Conservation (phyloP, 2,797 vertebrate species). For the Anniella stebbinsi region DNA sequence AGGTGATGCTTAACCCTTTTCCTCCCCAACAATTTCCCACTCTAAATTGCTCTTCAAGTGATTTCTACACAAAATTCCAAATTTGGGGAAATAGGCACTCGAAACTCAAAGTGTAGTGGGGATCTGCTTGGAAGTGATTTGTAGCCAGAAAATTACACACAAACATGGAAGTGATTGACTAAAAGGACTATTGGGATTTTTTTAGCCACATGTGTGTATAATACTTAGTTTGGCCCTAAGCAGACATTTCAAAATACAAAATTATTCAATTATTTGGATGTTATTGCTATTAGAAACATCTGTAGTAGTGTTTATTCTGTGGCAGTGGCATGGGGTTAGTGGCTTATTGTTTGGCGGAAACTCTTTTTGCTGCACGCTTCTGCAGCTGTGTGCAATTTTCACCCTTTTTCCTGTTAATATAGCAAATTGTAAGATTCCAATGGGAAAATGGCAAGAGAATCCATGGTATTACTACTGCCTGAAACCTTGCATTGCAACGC, state of each 20-base stretch:
- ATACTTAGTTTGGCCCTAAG: not conserved
- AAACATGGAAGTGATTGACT: not conserved
- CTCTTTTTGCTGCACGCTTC: constrained; percentile 63
- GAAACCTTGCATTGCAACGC: not conserved
- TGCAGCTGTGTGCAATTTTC: constrained; percentile 68
- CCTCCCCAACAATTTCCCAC: not conserved
- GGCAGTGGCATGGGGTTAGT: constrained; percentile 65
- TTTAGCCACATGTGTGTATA: not conserved
- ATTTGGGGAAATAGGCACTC: not conserved
- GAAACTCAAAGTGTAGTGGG: not conserved
- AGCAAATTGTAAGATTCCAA: constrained; percentile 54
- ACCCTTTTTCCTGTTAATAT: constrained; percentile 53
- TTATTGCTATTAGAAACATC: constrained; percentile 63
- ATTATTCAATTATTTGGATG: constrained; percentile 55
- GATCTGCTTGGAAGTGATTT: not conserved
- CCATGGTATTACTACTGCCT: constrained; percentile 39
- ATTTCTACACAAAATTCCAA: not conserved
- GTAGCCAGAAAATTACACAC: not conserved
- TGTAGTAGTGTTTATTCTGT: constrained; percentile 62
- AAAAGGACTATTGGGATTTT: not conserved
- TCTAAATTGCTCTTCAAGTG: not conserved
- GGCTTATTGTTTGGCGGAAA: constrained; percentile 70
- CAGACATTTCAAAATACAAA: constrained; percentile 59
- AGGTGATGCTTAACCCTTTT: not conserved
- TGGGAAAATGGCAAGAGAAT: constrained; percentile 61